Conservation (phyloP, 1,140 invertebrate genomes). For the Coenobita brevimanus region DNA sequence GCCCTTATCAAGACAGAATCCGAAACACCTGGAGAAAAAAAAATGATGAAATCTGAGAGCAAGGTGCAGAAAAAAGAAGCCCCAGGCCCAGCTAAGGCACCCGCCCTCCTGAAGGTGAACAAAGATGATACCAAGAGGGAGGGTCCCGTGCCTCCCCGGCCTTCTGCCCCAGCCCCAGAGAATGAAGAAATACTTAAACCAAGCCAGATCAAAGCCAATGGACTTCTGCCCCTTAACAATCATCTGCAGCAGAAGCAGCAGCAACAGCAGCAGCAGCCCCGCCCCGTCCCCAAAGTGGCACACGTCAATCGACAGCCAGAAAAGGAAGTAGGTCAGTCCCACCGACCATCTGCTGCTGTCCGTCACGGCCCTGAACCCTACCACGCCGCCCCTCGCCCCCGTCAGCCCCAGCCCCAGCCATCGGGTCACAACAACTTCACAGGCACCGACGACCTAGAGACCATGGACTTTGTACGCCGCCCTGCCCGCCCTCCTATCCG, state of each 20-base stretch:
- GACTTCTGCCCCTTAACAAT: neutral
- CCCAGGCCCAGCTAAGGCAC: neutral
- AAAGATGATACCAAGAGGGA: neutral
- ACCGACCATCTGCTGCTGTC: too few relatives aligned
- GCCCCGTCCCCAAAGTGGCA: too few relatives aligned
- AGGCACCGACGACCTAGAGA: slow-evolving; percentile 17
- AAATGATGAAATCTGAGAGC: slow-evolving; percentile 5
- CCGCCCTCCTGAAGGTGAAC: neutral
- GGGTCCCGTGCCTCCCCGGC: neutral
- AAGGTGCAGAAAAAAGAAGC: slow-evolving; percentile 37
- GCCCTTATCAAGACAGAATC: slow-evolving; percentile 17
- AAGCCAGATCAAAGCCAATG: slow-evolving; percentile 37
- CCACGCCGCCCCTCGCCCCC: too few relatives aligned
- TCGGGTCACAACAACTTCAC: neutral
- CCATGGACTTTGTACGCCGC: slow-evolving; percentile 49
- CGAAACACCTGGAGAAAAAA: neutral
- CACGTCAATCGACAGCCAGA: too few relatives aligned
- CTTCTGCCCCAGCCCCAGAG: neutral
- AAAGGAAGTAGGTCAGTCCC: too few relatives aligned
- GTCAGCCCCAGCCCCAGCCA: too few relatives aligned
- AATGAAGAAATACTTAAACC: slow-evolving; percentile 12
- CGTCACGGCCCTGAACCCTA: too few relatives aligned
- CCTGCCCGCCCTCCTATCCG: slow-evolving; percentile 9
- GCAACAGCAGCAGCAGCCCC: neutral
- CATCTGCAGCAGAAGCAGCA: slow-evolving; percentile 31